Evolutionary conservation across 2,888 invertebrate genomes (phyloP).

Genomic region (Melitaea athalia): DNA sequence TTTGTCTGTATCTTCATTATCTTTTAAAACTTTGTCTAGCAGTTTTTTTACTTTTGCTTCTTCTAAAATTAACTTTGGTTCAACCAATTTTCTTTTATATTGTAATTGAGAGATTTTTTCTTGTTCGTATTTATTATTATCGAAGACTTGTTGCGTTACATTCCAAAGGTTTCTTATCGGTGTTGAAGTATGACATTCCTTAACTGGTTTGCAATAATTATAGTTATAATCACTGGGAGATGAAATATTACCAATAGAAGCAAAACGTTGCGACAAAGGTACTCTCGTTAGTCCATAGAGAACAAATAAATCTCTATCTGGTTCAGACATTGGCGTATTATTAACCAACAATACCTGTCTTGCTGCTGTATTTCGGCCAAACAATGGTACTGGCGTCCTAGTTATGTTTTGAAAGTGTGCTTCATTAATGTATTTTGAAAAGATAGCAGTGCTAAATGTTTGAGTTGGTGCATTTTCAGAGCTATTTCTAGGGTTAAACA

Average conservation of each 20-base stretch:
- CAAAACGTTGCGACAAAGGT: constrained; percentile 45
- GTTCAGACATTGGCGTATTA: constrained; percentile 28
- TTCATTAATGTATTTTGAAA: constrained; percentile 42
- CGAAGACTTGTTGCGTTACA: neutral
- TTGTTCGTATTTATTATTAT: neutral
- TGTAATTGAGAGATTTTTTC: neutral
- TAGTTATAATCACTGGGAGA: neutral
- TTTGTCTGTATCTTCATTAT: neutral
- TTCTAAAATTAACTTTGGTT: constrained; percentile 10
- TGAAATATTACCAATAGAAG: neutral
- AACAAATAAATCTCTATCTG: constrained; percentile 12
- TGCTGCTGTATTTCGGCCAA: neutral
- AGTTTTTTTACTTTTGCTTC: constrained; percentile 11
- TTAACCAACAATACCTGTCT: constrained; percentile 17
- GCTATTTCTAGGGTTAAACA: constrained; percentile 8
- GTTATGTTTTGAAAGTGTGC: constrained; percentile 41
- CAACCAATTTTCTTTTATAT: neutral
- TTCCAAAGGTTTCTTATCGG: constrained; percentile 29
- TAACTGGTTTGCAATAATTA: neutral
- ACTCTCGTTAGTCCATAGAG: no score
- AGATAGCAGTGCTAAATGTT: constrained; percentile 47
- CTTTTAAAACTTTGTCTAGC: neutral
- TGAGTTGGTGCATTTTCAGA: constrained; percentile 25
- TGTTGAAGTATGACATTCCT: no score
- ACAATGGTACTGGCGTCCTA: constrained; percentile 44